Conservation (phyloP, 2,113 vertebrate species). For the Limnothrissa miodon region DNA sequence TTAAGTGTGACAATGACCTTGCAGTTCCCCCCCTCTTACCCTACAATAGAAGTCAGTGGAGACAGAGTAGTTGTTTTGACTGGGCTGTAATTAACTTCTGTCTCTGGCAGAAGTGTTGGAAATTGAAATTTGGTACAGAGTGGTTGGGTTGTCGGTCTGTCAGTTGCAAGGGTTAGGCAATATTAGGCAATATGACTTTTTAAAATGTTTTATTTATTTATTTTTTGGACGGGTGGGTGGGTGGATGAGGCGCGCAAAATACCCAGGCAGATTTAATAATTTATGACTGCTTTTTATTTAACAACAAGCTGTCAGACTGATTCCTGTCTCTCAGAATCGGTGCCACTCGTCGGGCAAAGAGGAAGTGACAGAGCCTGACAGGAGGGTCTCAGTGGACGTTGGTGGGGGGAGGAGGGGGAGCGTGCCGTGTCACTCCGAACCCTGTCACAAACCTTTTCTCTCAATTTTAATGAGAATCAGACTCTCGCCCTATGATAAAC, state of each 20-base stretch:
- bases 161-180: neutral
- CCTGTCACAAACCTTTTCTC: constrained; percentile 46
- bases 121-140: neutral
- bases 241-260: constrained; percentile 41
- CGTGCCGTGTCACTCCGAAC: constrained; percentile 58
- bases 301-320: constrained; percentile 63
- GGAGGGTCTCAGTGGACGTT: constrained; percentile 52
- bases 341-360: constrained; percentile 59
- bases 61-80: neutral
- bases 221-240: neutral
- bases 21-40: neutral
- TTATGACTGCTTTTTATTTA: constrained; percentile 62
- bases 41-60: neutral
- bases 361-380: constrained; percentile 69
- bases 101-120: neutral
- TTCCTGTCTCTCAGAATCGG: constrained; percentile 50
- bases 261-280: constrained; percentile 44
- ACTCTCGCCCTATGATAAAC: neutral
- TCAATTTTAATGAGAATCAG: constrained; percentile 31
- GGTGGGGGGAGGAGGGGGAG: constrained; percentile 21
- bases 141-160: neutral
- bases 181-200: neutral
- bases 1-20: neutral
- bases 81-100: neutral
- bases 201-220: neutral